A percentile compares a stretch with the other conserved stretches of the same genome.
phyloP scores from a whole-genome alignment of 1,140 invertebrate genomes.

The Phocides pigmalion region DNA sequence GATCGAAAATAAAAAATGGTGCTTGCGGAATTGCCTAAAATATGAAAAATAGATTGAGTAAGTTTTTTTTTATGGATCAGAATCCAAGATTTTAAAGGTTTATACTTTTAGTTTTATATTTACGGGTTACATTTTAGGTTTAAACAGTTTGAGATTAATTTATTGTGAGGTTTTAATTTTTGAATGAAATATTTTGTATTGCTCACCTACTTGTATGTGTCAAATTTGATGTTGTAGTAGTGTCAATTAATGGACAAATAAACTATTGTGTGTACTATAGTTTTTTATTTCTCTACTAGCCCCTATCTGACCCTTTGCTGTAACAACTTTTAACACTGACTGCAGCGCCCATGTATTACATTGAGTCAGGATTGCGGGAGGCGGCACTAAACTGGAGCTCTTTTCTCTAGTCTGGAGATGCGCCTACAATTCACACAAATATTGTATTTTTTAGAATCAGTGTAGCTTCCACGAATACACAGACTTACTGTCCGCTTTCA shows the following conservation, averaged over 20 bases:
- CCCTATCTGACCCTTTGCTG: no score
- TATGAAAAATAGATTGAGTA: background rate
- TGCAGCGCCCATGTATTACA: no score
- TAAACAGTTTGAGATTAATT: background rate
- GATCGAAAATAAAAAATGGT: background rate
- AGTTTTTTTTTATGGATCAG: background rate
- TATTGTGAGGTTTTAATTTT: background rate
- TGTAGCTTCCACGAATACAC: no score
- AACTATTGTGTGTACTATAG: constrained; percentile 39
- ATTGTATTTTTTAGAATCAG: no score
- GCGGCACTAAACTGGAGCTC: no score
- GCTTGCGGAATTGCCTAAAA: background rate
- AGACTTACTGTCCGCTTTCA: no score
- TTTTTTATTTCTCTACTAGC: constrained; percentile 20
- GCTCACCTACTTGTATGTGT: constrained; percentile 16
- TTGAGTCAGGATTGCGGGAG: no score
- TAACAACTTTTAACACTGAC: no score
- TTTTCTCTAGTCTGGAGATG: no score
- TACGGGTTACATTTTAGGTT: background rate
- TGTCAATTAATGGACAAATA: constrained; percentile 55
- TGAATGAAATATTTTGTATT: constrained; percentile 1
- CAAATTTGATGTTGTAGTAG: constrained; percentile 29
- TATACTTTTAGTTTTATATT: background rate
- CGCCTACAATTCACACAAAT: no score
- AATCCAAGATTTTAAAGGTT: background rate